Evolutionary conservation across 2,888 invertebrate genomes (phyloP).

Genomic region (Argyresthia goedartella): DNA sequence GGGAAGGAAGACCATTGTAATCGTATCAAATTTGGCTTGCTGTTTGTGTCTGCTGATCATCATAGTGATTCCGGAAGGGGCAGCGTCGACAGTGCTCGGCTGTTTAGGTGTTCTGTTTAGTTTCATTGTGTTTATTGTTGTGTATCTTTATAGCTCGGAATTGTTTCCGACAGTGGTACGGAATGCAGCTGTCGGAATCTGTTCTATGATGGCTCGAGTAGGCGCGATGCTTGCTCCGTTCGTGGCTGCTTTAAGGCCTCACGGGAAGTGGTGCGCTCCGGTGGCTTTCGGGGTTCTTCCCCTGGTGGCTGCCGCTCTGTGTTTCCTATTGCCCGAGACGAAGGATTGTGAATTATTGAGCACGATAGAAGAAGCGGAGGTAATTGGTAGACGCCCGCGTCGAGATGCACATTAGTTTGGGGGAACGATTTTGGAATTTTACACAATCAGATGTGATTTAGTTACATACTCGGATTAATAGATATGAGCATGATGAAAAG

Average conservation of each 20-base stretch:
- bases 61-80: neutral
- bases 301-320: conserved; percentile 65
- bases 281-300: conserved; percentile 72
- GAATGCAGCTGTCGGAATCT: conserved; percentile 82
- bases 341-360: conserved; percentile 34
- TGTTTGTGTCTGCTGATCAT: neutral
- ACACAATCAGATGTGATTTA: no score
- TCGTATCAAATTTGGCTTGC: neutral
- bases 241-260: conserved; percentile 64
- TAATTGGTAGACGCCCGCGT: neutral
- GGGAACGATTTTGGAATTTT: no score
- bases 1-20: neutral
- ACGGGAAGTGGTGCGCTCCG: conserved; percentile 17
- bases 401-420: neutral
- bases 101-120: conserved; percentile 77
- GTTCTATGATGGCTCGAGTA: conserved; percentile 80
- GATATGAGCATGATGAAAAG: no score
- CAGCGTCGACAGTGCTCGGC: conserved; percentile 57
- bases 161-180: conserved; percentile 84
- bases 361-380: neutral
- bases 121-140: conserved; percentile 79
- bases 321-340: conserved; percentile 77
- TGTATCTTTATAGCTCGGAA: conserved; percentile 83
- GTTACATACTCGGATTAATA: no score
- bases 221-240: conserved; percentile 84